Base-by-base conservation (phyloP, 2,888 invertebrate species). In the Tubulanus polymorphus region DNA sequence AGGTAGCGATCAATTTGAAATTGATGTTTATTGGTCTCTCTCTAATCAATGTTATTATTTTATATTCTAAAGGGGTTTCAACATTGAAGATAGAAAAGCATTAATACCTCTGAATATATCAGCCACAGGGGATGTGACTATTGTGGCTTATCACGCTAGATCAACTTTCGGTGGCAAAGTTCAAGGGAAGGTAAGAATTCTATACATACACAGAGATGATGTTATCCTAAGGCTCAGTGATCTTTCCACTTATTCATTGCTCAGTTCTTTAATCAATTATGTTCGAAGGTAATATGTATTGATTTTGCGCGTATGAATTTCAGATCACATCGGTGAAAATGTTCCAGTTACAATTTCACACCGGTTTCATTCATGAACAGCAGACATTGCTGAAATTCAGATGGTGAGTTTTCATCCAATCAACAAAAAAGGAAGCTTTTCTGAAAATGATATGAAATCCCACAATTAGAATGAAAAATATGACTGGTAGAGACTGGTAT, bases 321-420 rank as follows among this genome's bases (percentile, higher is more conserved):
- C 66, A 79, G 79, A 76, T 80, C 28, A 79, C 79, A 85, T 90
- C 59, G 8, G 88, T 93, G 64, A 90, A 90, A 75, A 89, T 95
- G 69, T 87, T 91, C 51, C 88, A 92, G 67, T 80, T 93, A 41
- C 90, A 91, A 80, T 87, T 95, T 70, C 90, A 95, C 77, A 90
- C 93, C 6, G 94, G 94, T 49, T 93, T 89, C 76, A 84, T 93
- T 57, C 82, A 85, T 0, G 84, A 86, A 64, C 86, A 86, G 61
- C 88, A 89, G 69, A 89, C 87, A 47, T 84, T 85, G n/a, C 79
- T 93, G 53, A 86, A 85, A 58, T 91, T 88, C 68, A 85, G 84
- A 53, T 86, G 84, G 84, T 85, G 79, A 71, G 75, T 74, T 20
- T 12, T 55, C 23, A n/a, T n/a, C n/a, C n/a, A n/a, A n/a, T n/a